phyloP scores from a whole-genome alignment of 2,888 invertebrate genomes.

The Teleogryllus oceanicus region DNA sequence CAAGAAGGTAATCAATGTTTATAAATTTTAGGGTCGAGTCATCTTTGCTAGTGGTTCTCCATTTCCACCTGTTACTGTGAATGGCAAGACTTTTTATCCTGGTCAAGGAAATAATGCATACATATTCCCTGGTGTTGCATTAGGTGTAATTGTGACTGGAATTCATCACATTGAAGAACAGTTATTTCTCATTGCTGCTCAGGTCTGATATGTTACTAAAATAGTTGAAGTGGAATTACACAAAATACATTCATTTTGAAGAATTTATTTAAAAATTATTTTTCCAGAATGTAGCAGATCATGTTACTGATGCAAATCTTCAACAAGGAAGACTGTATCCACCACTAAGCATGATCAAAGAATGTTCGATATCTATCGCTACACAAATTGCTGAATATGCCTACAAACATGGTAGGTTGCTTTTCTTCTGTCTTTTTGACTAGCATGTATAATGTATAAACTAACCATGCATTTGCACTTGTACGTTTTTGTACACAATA shows the following conservation, averaged over 20 bases:
- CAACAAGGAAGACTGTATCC: slow-evolving; percentile 89
- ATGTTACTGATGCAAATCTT: slow-evolving; percentile 79
- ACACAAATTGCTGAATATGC: slow-evolving; percentile 82
- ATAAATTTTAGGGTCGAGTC: slow-evolving; percentile 69
- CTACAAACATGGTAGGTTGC: slow-evolving; percentile 71
- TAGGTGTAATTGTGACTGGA: slow-evolving; percentile 88
- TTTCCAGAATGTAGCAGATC: slow-evolving; percentile 71
- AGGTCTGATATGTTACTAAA: slow-evolving; percentile 52
- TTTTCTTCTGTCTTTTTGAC: too few species aligned
- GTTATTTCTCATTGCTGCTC: slow-evolving; percentile 92
- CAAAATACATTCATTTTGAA: too few species aligned
- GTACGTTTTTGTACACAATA: too few species aligned
- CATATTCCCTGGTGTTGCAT: slow-evolving; percentile 93
- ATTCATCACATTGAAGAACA: slow-evolving; percentile 91
- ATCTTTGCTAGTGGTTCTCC: slow-evolving; percentile 96
- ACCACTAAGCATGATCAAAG: slow-evolving; percentile 74
- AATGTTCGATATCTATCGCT: slow-evolving; percentile 88
- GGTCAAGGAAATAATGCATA: slow-evolving; percentile 99
- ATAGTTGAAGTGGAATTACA: too few species aligned
- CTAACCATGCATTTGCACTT: too few species aligned
- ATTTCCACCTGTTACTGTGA: slow-evolving; percentile 77
- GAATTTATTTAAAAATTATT: neutral
- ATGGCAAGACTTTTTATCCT: slow-evolving; percentile 77
- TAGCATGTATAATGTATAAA: too few species aligned
- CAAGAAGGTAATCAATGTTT: neutral